Percentiles rank a stretch among this genome's conserved stretches.
Evolutionary conservation across 1,140 invertebrate genomes (phyloP).

Genomic region (Heliothis virescens): DNA sequence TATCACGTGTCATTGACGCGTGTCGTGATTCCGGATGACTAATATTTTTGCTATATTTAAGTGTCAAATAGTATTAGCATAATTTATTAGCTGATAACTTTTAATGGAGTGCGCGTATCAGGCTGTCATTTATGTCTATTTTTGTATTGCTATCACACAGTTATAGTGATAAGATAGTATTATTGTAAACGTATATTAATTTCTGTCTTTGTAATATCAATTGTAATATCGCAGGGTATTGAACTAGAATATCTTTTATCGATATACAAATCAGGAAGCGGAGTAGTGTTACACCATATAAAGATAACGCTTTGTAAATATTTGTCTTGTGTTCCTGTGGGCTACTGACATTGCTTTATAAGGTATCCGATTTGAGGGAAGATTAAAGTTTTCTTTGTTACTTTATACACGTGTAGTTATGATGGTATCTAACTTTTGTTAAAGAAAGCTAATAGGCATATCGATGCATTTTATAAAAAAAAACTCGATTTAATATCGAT

Average conservation of each 20-base stretch:
- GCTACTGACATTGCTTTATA: slow-evolving; percentile 10
- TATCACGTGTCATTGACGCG: background rate
- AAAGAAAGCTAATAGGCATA: no score
- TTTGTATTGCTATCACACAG: background rate
- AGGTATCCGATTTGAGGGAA: slow-evolving; percentile 4
- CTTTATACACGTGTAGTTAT: no score
- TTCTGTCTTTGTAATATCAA: slow-evolving; percentile 10
- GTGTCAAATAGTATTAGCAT: background rate
- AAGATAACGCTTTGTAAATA: slow-evolving; percentile 12
- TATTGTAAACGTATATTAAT: slow-evolving; percentile 9
- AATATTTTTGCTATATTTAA: slow-evolving; percentile 1
- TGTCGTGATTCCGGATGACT: background rate
- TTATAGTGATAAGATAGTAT: slow-evolving; percentile 10
- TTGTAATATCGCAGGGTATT: background rate
- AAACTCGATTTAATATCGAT: background rate
- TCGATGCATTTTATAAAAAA: background rate
- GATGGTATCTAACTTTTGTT: no score
- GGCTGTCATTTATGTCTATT: background rate
- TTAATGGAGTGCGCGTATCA: background rate
- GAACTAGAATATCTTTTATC: slow-evolving; percentile 28
- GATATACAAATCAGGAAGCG: slow-evolving; percentile 38
- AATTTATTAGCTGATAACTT: background rate
- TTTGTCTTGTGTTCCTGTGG: slow-evolving; percentile 18
- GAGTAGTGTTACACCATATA: slow-evolving; percentile 19
- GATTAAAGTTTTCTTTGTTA: slow-evolving; percentile 4